Evolutionary conservation across 2,888 invertebrate genomes (phyloP).

Genomic region (Ectemnius continuus): DNA sequence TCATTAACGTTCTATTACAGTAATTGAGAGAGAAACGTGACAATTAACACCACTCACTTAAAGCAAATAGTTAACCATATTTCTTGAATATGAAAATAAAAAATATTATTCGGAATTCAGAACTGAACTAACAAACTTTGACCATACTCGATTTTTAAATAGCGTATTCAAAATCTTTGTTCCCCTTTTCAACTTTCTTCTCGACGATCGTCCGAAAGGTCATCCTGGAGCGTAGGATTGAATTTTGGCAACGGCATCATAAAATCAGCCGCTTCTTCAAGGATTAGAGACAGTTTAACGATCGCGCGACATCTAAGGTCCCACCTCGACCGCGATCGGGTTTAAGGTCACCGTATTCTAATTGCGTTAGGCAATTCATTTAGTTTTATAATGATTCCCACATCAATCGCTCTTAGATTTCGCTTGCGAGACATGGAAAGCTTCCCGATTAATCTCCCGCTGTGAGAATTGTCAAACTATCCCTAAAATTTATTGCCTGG

Average conservation of each 20-base stretch:
- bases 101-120: too few relatives aligned
- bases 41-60: too few relatives aligned
- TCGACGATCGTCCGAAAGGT: not conserved
- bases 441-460: not conserved
- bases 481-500: not conserved
- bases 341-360: constrained; percentile 18
- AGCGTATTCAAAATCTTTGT: not conserved
- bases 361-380: constrained; percentile 21
- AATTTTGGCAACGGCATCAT: not conserved
- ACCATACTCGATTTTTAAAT: not conserved
- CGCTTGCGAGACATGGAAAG: not conserved
- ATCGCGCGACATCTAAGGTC: not conserved
- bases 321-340: not conserved
- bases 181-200: not conserved
- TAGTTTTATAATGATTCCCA: constrained; percentile 20
- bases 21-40: too few relatives aligned
- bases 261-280: not conserved
- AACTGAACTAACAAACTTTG: too few relatives aligned
- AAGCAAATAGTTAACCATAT: too few relatives aligned
- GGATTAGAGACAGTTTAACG: constrained; percentile 6
- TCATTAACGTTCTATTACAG: too few relatives aligned
- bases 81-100: too few relatives aligned
- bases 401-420: constrained; percentile 11
- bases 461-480: not conserved
- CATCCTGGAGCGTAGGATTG: not conserved